These are phyloP conservation scores for Pammene aurita DNA, from an alignment of 2,888 invertebrate genomes.

Conservation along the genomic window DNA sequence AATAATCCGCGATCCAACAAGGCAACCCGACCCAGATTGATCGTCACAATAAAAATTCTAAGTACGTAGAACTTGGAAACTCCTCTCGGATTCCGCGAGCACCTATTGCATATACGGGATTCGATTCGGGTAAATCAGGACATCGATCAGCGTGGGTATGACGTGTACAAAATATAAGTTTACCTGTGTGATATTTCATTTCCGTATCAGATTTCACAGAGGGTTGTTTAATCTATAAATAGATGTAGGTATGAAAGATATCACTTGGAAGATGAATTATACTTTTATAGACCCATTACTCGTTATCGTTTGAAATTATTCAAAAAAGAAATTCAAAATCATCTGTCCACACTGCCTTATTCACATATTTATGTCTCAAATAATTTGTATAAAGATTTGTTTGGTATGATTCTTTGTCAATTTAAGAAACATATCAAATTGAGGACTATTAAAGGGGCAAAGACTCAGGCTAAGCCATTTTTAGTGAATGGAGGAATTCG, in stretches of 20 bases:
- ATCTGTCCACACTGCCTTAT: too few relatives aligned
- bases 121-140: conserved; percentile 38
- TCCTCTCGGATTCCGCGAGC: conserved; percentile 27
- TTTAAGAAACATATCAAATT: too few relatives aligned
- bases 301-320: too few relatives aligned
- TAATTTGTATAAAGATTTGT: too few relatives aligned
- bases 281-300: too few relatives aligned
- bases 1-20: conserved; percentile 30
- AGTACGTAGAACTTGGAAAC: conserved; percentile 40
- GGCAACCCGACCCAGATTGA: conserved; percentile 35
- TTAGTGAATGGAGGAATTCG: too few relatives aligned
- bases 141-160: conserved; percentile 38
- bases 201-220: conserved; percentile 10
- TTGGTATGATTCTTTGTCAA: too few relatives aligned
- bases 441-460: too few relatives aligned
- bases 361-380: too few relatives aligned
- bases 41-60: conserved; percentile 41
- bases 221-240: conserved; percentile 7
- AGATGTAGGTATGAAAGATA: background rate
- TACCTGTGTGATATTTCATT: conserved; percentile 34
- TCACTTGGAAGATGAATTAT: too few relatives aligned
- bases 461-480: too few relatives aligned
- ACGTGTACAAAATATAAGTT: conserved; percentile 34
- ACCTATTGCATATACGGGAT: conserved; percentile 40
- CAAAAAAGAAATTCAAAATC: too few relatives aligned